Base-by-base conservation (phyloP, 2,113 vertebrate species). In the Leucoraja erinaceus region DNA sequence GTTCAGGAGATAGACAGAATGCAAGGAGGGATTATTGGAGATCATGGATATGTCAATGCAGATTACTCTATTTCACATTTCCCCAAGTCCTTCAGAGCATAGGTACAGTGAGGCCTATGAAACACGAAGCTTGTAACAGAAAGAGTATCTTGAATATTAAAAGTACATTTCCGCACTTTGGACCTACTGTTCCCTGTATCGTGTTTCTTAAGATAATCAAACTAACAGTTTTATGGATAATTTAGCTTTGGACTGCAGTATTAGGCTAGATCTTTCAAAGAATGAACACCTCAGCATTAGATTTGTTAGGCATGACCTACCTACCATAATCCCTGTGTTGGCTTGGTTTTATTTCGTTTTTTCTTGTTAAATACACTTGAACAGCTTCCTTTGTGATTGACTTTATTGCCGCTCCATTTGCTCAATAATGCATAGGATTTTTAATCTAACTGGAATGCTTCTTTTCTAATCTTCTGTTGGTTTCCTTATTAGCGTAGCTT, bases 331-430 rank as follows among this genome's bases (percentile, higher is more conserved):
- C 90, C 90, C 33, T 14, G 7, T 72, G 66, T 72, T 72, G 33
- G 68, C 68, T 74, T 54, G 66, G 7, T 22, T 33, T 63, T 88
- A 91, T 72, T 54, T 10, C 38, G 16, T 91, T 74, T 72, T 25
- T 72, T 90, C 66, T 28, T 91, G 68, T 74, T 91, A 72, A 91
- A 14, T 74, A 54, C 72, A 68, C 90, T 91, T 72, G 90, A 91
- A 91, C 5, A 31, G 4, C 83, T 86, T 86, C 59, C 83, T 86
- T 91, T 91, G 33, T 25, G 9, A 91, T 47, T 22, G 38, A 91
- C 63, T 91, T 72, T 33, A 72, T 11, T 10, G 68, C 25, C 14
- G 47, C 28, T 22, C 63, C 70, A 91, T 66, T 20, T 91, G 88
- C 8, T 9, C 22, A 56, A 20, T 84, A 84, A 56, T 59, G 10